These are phyloP conservation scores for Lindbergichthys nudifrons DNA, from an alignment of 2,797 vertebrate genomes.

Conservation along the genomic window DNA sequence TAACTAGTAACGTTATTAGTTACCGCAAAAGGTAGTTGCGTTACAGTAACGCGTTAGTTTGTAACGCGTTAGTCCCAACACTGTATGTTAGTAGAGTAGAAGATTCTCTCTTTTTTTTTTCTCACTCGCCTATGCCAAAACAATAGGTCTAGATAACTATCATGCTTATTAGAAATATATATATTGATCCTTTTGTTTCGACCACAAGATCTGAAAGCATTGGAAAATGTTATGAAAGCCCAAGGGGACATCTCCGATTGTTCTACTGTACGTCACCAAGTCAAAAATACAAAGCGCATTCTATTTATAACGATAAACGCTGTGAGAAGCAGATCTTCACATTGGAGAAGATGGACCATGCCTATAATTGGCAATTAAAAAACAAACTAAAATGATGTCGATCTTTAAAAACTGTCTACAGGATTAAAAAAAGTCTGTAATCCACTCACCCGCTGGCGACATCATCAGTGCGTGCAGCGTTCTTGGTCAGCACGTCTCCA, in stretches of 20 bases:
- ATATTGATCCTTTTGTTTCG: not conserved
- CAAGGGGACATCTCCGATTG: not conserved
- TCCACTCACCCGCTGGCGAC: slow-evolving; percentile 92
- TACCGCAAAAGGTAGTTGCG: too few relatives aligned
- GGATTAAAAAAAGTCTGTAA: not conserved
- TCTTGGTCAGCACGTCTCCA: slow-evolving; percentile 95
- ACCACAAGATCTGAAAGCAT: not conserved
- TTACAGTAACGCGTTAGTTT: too few relatives aligned
- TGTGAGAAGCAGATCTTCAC: not conserved
- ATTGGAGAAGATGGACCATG: not conserved
- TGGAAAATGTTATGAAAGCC: not conserved
- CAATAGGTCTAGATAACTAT: too few relatives aligned
- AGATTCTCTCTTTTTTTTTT: too few relatives aligned
- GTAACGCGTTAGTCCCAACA: too few relatives aligned
- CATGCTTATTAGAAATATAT: not conserved
- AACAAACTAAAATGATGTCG: not conserved
- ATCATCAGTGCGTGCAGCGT: slow-evolving; percentile 89
- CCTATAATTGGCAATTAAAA: not conserved
- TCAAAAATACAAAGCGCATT: not conserved
- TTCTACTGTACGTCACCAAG: not conserved
- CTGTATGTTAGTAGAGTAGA: not conserved
- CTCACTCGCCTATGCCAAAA: too few relatives aligned
- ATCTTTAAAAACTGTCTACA: not conserved
- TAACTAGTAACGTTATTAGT: too few relatives aligned
- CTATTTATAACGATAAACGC: not conserved